Conservation (phyloP, 2,797 vertebrate genomes). For the Balearica regulorum region DNA sequence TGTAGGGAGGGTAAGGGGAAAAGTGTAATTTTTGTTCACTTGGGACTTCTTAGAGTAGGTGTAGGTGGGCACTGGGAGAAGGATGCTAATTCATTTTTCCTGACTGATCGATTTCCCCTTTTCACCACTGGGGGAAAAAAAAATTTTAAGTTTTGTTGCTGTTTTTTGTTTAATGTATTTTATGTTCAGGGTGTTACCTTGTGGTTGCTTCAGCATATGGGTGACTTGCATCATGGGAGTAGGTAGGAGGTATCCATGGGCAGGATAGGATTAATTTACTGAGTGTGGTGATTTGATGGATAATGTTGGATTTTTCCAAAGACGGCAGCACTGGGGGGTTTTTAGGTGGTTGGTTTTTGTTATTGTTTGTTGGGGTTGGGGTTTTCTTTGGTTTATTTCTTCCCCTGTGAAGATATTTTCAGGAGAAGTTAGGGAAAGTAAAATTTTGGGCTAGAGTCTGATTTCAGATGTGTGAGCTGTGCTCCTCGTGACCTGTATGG, state of each 20-base stretch:
- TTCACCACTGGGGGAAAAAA: background rate
- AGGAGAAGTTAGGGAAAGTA: background rate
- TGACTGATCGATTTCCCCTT: background rate
- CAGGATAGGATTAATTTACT: background rate
- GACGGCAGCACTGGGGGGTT: background rate
- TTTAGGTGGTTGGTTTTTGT: background rate
- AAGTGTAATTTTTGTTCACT: background rate
- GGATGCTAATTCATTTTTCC: background rate
- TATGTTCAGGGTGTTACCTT: slow-evolving; percentile 6
- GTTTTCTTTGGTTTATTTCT: background rate
- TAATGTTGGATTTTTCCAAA: background rate
- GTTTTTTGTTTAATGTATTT: background rate
- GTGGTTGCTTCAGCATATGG: background rate
- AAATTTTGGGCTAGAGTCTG: background rate
- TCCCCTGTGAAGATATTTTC: background rate
- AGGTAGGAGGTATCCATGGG: background rate
- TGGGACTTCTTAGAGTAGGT: background rate
- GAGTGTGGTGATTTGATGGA: background rate
- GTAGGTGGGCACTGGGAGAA: background rate
- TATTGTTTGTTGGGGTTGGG: background rate
- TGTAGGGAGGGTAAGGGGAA: background rate
- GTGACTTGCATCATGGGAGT: slow-evolving; percentile 21
- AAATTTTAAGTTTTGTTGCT: background rate
- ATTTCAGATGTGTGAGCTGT: background rate
- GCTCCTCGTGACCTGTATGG: background rate